Conservation (phyloP, 1,140 invertebrate species). For the Lordiphosa stackelbergi region DNA sequence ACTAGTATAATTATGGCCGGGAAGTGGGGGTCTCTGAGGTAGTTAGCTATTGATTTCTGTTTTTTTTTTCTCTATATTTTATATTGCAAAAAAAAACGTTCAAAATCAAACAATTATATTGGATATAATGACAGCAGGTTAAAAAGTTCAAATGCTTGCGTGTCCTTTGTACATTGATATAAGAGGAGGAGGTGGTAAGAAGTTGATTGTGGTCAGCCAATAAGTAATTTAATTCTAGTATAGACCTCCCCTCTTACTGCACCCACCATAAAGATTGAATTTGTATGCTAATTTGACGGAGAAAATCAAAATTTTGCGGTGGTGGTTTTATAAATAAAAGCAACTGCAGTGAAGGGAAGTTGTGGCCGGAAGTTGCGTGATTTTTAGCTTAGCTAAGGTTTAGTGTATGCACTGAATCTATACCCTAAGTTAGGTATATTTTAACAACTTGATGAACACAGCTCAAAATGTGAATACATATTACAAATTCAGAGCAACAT, state of each 20-base stretch:
- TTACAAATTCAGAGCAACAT: too few relatives aligned
- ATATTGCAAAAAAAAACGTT: slow-evolving; percentile 20
- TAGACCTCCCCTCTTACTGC: not conserved
- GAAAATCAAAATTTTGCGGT: slow-evolving; percentile 7
- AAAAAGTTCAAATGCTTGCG: slow-evolving; percentile 25
- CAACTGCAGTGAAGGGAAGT: slow-evolving; percentile 33
- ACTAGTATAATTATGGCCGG: slow-evolving; percentile 53
- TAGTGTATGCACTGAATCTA: too few relatives aligned
- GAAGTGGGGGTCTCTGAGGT: not conserved
- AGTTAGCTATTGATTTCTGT: slow-evolving; percentile 55
- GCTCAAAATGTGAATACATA: too few relatives aligned
- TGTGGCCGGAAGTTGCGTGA: slow-evolving; percentile 55
- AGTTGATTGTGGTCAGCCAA: not conserved
- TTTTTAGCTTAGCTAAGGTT: not conserved
- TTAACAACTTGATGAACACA: too few relatives aligned
- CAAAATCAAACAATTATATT: slow-evolving; percentile 29
- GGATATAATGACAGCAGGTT: slow-evolving; percentile 40
- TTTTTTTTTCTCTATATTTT: slow-evolving; percentile 36
- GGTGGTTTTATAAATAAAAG: slow-evolving; percentile 17
- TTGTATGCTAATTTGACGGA: slow-evolving; percentile 29
- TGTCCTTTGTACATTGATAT: not conserved
- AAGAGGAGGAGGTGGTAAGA: not conserved
- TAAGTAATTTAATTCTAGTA: too few relatives aligned
- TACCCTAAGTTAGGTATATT: too few relatives aligned
- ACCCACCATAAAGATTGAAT: slow-evolving; percentile 13